phyloP scores from a whole-genome alignment of 2,113 vertebrate genomes.

The Tonatia bakeri region DNA sequence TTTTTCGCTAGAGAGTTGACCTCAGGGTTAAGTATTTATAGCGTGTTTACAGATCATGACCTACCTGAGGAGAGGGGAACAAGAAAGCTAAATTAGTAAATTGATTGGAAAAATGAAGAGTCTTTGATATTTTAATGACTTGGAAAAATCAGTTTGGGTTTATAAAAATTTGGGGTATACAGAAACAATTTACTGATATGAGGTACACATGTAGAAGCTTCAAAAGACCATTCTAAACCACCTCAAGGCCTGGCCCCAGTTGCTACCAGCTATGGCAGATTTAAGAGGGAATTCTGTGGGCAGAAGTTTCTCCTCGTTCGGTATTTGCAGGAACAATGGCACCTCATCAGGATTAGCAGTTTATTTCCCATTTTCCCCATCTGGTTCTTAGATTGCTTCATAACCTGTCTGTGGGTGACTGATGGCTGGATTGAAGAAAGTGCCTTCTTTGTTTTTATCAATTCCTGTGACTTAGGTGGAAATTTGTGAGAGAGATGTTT shows the following conservation, averaged over 20 bases:
- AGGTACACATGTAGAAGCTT: too few relatives aligned
- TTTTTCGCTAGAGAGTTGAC: neutral
- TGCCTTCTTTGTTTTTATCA: neutral
- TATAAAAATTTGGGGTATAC: neutral
- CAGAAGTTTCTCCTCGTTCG: neutral
- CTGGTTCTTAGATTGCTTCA: neutral
- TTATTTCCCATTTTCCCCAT: neutral
- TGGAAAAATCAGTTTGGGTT: neutral
- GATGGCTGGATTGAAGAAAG: neutral
- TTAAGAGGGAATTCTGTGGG: neutral
- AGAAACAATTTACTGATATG: neutral
- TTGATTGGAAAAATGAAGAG: neutral
- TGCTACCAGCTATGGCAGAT: neutral
- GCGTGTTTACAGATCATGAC: neutral
- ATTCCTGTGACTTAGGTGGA: neutral
- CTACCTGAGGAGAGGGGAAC: neutral
- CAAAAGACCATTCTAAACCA: neutral
- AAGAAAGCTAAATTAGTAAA: neutral
- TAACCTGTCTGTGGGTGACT: neutral
- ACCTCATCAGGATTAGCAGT: neutral
- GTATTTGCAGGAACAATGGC: neutral
- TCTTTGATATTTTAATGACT: neutral
- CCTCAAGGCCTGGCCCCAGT: too few relatives aligned
- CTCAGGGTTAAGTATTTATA: neutral
- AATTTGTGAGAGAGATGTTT: neutral